phyloP scores from a whole-genome alignment of 2,888 invertebrate species.

The Panopea generosa region DNA sequence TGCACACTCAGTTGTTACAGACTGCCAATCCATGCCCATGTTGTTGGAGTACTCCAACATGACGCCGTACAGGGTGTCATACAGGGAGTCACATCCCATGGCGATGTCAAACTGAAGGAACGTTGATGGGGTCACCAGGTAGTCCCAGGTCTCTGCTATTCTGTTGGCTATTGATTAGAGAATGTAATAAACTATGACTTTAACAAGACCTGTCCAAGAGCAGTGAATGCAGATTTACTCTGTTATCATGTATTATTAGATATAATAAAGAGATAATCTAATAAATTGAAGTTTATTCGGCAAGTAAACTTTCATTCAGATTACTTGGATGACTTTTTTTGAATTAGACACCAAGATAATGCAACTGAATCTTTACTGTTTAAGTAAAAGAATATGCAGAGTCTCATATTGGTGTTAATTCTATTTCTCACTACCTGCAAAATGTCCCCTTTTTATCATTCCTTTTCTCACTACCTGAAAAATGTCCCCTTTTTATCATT shows the following conservation, averaged over 20 bases:
- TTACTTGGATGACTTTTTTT: too few species aligned
- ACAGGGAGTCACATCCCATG: slow-evolving; percentile 83
- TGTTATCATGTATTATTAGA: neutral
- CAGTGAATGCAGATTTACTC: neutral
- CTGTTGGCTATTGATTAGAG: slow-evolving; percentile 65
- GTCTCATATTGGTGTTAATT: too few species aligned
- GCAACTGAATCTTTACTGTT: too few species aligned
- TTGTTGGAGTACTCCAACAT: slow-evolving; percentile 85
- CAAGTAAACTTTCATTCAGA: too few species aligned
- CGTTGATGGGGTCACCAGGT: slow-evolving; percentile 82
- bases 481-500: too few species aligned
- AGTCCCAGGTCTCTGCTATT: slow-evolving; percentile 86
- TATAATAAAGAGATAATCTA: neutral
- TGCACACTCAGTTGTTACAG: slow-evolving; percentile 83
- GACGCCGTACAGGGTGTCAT: slow-evolving; percentile 79
- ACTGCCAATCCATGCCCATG: slow-evolving; percentile 84
- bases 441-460: too few species aligned
- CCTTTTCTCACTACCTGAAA: too few species aligned
- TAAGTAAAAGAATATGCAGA: too few species aligned
- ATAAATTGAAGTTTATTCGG: too few species aligned
- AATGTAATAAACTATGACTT: neutral
- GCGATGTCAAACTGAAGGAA: slow-evolving; percentile 86
- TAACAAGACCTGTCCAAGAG: neutral
- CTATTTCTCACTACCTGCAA: too few species aligned
- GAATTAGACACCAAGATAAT: too few species aligned